Conservation (phyloP, 2,113 vertebrate species). For the Pyrgilauda ruficollis region DNA sequence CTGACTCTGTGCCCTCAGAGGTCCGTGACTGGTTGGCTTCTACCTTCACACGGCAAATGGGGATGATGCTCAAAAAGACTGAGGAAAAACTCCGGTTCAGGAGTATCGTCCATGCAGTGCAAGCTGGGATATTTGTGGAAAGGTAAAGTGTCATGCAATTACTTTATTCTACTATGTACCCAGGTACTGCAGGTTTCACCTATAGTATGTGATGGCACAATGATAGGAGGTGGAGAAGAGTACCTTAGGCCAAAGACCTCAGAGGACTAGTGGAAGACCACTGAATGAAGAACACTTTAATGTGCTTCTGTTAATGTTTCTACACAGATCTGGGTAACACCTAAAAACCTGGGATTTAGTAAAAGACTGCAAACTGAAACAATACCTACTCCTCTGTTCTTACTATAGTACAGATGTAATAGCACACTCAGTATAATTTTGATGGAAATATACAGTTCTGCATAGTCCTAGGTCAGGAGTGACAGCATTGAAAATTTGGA, state of each 20-base stretch:
- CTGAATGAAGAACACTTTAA: neutral
- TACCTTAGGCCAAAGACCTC: constrained; percentile 88
- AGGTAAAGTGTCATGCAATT: constrained; percentile 73
- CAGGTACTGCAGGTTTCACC: neutral
- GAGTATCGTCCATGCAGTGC: constrained; percentile 96
- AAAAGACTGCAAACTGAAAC: neutral
- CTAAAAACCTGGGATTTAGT: neutral
- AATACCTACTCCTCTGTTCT: neutral
- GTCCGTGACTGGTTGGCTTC: constrained; percentile 98
- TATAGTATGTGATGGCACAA: constrained; percentile 81
- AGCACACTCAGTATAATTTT: neutral
- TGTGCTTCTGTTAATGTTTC: neutral
- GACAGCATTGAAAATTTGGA: neutral
- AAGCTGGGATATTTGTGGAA: constrained; percentile 98
- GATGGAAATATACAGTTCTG: neutral
- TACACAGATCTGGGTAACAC: neutral
- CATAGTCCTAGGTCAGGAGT: neutral
- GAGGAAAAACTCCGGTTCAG: constrained; percentile 96
- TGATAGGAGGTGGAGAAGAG: constrained; percentile 89
- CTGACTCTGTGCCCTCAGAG: constrained; percentile 95
- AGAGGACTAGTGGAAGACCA: constrained; percentile 88
- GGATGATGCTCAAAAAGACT: constrained; percentile 89
- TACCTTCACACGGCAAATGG: constrained; percentile 97
- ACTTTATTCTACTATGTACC: neutral
- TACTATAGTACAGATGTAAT: neutral